Base-by-base conservation (phyloP, 2,888 invertebrate genomes). In the Corbicula japonica region DNA sequence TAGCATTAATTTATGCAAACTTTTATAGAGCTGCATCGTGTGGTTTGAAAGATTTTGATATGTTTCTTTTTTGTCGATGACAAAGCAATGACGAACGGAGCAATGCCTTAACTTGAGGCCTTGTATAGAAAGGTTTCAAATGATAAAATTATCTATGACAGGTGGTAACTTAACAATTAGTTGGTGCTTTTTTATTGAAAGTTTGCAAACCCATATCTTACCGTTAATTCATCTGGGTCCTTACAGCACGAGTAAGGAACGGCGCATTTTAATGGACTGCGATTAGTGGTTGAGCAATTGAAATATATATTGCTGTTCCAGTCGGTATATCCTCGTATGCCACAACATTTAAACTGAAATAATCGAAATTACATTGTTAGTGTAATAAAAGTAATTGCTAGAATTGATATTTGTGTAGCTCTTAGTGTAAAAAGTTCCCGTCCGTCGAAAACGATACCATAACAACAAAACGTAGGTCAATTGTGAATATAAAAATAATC, bases 271-370 rank as follows among this genome's bases (percentile, higher is more conserved):
- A 90, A 66, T 21, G 78, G 75, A 46, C 87, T 89, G 2, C 69
- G 76, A 62, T 88, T 89, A 34, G 97, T 97, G n/a, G 88, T 85
- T 23, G 92, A 90, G 89, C 98, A 98, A 94, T 98, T 98, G 93
- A 98, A 99, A 94, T 99, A 99, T 91, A 97, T 97, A 93, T 99
- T 98, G 94, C 97, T 97, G 2, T 96, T 96, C 98, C 98, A 99
- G 94, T 98, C 98, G 95, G 96, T 96, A 94, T 97, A 98, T 0
- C 98, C 97, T 88, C 97, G 96, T 0, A 98, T 94, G 0, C 98
- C 98, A 93, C 98, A 98, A 92, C 98, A 98, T 89, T 96, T 95
- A 92, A 97, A 97, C 97, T 97, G 94, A 28, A 87, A 86, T 26
- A 44, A 41, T n/a, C 10, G 41, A 41, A 18, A 41, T 12, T 12